Conservation (phyloP, 2,888 invertebrate species). For the Catotricha subobsoleta region DNA sequence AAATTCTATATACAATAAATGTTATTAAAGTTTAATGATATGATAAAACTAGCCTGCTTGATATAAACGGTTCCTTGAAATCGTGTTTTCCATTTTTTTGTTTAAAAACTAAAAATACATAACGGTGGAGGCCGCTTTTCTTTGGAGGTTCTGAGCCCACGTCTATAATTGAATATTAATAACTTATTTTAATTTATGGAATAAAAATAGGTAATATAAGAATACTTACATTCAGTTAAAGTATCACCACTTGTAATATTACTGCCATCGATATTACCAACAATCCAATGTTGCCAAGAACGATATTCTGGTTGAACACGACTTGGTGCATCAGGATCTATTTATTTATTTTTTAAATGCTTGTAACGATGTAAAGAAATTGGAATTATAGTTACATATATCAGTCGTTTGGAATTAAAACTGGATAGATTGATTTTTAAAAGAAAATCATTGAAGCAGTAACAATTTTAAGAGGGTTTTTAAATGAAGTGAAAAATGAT, state of each 20-base stretch:
- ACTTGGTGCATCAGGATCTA: constrained; percentile 86
- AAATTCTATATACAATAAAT: background rate
- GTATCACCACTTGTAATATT: constrained; percentile 36
- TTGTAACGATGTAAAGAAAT: too few relatives aligned
- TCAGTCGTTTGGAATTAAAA: too few relatives aligned
- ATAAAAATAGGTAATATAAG: too few relatives aligned
- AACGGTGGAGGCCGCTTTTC: constrained; percentile 38
- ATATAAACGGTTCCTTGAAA: background rate
- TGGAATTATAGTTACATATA: too few relatives aligned
- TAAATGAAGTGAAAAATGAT: too few relatives aligned
- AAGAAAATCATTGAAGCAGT: too few relatives aligned
- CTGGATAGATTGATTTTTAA: too few relatives aligned
- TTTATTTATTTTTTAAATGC: too few relatives aligned
- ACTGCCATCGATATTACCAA: constrained; percentile 50
- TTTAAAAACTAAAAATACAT: constrained; percentile 42
- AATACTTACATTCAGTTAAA: constrained; percentile 35
- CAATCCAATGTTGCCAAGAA: constrained; percentile 86
- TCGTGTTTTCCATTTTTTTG: constrained; percentile 24
- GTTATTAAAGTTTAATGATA: background rate
- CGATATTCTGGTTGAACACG: constrained; percentile 59
- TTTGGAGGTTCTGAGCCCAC: constrained; percentile 42
- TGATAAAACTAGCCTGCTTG: background rate
- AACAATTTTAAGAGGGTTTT: too few relatives aligned
- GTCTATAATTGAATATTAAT: too few relatives aligned
- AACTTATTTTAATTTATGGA: too few relatives aligned